Evolutionary conservation across 2,113 vertebrate genomes (phyloP).

Genomic region (Dasypus novemcinctus): DNA sequence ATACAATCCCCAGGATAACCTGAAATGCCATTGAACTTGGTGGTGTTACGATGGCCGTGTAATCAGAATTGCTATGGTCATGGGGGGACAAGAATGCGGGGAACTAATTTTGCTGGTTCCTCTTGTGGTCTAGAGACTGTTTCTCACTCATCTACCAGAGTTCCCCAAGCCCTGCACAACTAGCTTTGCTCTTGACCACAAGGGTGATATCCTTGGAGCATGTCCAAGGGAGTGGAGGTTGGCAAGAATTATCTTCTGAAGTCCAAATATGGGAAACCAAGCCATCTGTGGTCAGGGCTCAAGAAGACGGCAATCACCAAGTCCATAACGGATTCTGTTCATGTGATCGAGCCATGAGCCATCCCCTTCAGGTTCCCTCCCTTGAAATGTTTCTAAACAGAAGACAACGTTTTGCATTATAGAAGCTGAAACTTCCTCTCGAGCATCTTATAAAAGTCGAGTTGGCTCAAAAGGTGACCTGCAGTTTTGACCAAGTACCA

Average conservation of each 20-base stretch:
- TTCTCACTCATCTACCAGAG: not conserved
- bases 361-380: not conserved
- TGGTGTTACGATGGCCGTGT: not conserved
- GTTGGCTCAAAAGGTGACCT: not conserved
- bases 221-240: not conserved
- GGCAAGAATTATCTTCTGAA: not conserved
- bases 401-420: not conserved
- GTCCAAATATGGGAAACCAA: not conserved
- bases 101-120: not conserved
- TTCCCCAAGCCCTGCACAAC: not conserved
- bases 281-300: not conserved
- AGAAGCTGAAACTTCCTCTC: not conserved
- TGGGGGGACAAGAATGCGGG: not conserved
- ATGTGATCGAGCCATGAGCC: not conserved
- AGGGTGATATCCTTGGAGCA: not conserved
- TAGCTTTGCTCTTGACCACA: not conserved
- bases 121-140: not conserved
- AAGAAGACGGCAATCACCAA: not conserved
- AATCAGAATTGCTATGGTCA: not conserved
- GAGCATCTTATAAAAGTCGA: not conserved
- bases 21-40: not conserved
- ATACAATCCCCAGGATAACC: not conserved
- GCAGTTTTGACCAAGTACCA: not conserved
- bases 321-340: not conserved
- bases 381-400: not conserved